phyloP scores from a whole-genome alignment of 1,140 invertebrate species.

The Drosophila watanabei region DNA sequence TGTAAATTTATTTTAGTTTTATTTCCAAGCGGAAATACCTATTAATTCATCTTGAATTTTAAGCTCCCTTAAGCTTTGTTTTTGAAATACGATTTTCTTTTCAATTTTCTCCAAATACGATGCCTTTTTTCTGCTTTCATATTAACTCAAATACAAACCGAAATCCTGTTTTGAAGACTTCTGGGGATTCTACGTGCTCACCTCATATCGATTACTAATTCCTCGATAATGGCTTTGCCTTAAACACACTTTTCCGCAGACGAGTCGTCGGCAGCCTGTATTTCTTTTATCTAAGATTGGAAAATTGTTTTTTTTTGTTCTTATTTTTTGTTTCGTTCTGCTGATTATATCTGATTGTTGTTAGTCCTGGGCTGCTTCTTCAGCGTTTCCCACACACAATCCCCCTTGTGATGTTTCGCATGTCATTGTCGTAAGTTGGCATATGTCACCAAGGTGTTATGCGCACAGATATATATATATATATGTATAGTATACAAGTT shows the following conservation, averaged over 20 bases:
- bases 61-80: neutral
- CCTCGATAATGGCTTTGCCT: slow-evolving; percentile 7
- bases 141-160: neutral
- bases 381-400: slow-evolving; percentile 14
- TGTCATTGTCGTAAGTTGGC: slow-evolving; percentile 77
- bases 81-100: neutral
- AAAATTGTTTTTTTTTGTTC: slow-evolving; percentile 30
- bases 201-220: slow-evolving; percentile 18
- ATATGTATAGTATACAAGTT: neutral
- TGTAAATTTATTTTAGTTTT: neutral
- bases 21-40: neutral
- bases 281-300: slow-evolving; percentile 36
- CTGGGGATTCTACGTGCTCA: neutral
- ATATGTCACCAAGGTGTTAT: slow-evolving; percentile 80
- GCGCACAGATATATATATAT: slow-evolving; percentile 7
- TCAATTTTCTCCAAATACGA: neutral
- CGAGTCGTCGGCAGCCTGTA: slow-evolving; percentile 1
- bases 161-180: neutral
- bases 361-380: slow-evolving; percentile 10
- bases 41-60: neutral
- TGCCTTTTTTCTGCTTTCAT: neutral
- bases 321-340: neutral
- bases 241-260: slow-evolving; percentile 14
- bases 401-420: slow-evolving; percentile 32
- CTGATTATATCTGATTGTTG: slow-evolving; percentile 47